Evolutionary conservation across 2,888 invertebrate species (phyloP), one percentile per base, ranked within the genome.

Genomic region (Philonicus albiceps): DNA sequence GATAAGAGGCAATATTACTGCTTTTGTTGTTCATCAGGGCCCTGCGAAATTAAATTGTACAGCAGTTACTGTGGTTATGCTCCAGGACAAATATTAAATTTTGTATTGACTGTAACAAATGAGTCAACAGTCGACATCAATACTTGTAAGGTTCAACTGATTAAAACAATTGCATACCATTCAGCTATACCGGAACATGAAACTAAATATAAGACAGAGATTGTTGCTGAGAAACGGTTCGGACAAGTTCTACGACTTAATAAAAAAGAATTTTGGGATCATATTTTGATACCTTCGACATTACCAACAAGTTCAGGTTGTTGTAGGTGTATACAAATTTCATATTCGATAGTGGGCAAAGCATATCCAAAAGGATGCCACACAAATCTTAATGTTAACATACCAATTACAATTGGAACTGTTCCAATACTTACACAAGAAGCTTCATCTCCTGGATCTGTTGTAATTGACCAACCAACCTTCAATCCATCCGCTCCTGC

Each of bases 21-120:
- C 30, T 84, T 72, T n/a, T 85, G 85, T 13, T 85, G 53, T 16
- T 3, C 74, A 49, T 75, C 85, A 8, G 85, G 75, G 11, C 74
- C 74, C 7, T 72, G 74, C 1, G 34, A 49, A 49, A 30, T 73
- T 13, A 75, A 74, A 22, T 13, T 85, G 13, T 30, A 31, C 31
- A 64, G 13, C 16, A 34, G 22, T 13, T 30, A 76, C n/a, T 34
- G n/a, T 22, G 86, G 86, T 7, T 86, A 37, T 86, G 76, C 55
- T 49, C 86, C 86, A 27, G 86, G 86, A 76, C 86, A 86, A 86
- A 49, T 22, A 37, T 22, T 86, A 6, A 40, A 55, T 30, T 55
- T 78, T 55, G n/a, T 78, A 76, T n/a, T 34, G n/a, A 27, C 76
- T 19, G 19, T 84, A 4, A 43, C 22, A 4, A 84, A 84, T 73